A percentile compares a stretch with the other conserved stretches of the same genome.
Conservation (phyloP, 2,888 invertebrate species). For the Mesorhabditis spiculigera region DNA sequence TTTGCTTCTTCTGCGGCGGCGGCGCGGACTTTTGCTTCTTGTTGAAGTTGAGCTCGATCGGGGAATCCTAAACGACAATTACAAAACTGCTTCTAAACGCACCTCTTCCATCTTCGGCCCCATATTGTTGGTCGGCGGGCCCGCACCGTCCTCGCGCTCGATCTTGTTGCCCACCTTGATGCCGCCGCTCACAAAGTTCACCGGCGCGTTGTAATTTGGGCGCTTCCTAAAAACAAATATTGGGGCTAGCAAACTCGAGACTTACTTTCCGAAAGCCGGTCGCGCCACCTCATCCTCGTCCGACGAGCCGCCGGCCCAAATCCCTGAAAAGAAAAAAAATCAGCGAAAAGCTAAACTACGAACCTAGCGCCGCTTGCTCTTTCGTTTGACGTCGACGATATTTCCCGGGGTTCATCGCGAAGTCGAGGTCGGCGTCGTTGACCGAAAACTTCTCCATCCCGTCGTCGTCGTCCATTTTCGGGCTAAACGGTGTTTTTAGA, state of each 20-base stretch:
- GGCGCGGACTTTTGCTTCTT: slow-evolving; percentile 6
- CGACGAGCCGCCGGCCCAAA: slow-evolving; percentile 77
- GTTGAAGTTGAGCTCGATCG: slow-evolving; percentile 23
- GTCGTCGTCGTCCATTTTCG: slow-evolving; percentile 65
- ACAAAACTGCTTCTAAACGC: neutral
- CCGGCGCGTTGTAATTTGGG: slow-evolving; percentile 72
- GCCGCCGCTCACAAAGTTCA: slow-evolving; percentile 87
- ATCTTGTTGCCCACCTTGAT: slow-evolving; percentile 58
- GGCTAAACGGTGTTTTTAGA: too few relatives aligned
- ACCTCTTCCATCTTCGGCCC: slow-evolving; percentile 8
- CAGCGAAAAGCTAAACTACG: neutral
- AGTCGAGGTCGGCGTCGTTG: slow-evolving; percentile 86
- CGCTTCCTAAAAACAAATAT: slow-evolving; percentile 15
- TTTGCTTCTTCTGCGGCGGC: slow-evolving; percentile 15
- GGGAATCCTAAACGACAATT: slow-evolving; percentile 13
- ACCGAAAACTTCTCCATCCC: slow-evolving; percentile 92
- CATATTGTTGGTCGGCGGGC: neutral
- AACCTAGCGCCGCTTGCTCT: slow-evolving; percentile 54
- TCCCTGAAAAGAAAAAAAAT: slow-evolving; percentile 66
- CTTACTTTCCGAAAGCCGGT: slow-evolving; percentile 23
- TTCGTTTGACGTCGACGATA: slow-evolving; percentile 41
- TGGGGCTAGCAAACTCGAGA: neutral
- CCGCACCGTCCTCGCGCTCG: slow-evolving; percentile 8
- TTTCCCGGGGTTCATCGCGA: slow-evolving; percentile 76
- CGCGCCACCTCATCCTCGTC: slow-evolving; percentile 69